Evolutionary conservation across 35 echinoderm and acorn worm genomes (phyloP).

Genomic region (Apostichopus parvimensis): DNA sequence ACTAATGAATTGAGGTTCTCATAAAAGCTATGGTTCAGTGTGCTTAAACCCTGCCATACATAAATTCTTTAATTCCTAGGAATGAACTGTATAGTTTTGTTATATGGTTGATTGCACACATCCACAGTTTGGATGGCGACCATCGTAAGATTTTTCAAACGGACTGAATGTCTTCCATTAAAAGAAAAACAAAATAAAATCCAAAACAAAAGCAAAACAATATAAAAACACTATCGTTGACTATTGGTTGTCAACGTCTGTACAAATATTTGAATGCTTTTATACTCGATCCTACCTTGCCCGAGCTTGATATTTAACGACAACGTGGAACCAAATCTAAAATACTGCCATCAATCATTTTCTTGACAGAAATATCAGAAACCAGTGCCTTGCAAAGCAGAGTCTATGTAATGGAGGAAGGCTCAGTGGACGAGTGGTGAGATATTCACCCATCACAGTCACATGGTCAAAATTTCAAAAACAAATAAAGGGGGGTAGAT

Average conservation of each 20-base stretch:
- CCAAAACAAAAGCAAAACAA: background rate
- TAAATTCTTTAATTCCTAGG: no score
- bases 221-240: background rate
- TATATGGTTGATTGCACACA: no score
- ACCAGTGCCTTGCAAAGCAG: background rate
- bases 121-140: no score
- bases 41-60: no score
- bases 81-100: no score
- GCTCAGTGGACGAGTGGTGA: background rate
- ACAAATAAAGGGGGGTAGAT: background rate
- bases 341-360: conserved; percentile 1
- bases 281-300: background rate
- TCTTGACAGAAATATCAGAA: conserved; percentile 14
- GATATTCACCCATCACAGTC: background rate
- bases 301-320: background rate
- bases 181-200: no score
- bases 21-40: no score
- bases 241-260: background rate
- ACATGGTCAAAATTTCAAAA: background rate
- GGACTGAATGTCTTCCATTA: no score
- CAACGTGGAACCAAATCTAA: background rate
- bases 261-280: background rate
- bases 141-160: no score
- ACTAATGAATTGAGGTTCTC: no score
- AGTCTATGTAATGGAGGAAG: background rate